Evolutionary conservation across 2,113 vertebrate species (phyloP).

Genomic region (Callaeas wilsoni): DNA sequence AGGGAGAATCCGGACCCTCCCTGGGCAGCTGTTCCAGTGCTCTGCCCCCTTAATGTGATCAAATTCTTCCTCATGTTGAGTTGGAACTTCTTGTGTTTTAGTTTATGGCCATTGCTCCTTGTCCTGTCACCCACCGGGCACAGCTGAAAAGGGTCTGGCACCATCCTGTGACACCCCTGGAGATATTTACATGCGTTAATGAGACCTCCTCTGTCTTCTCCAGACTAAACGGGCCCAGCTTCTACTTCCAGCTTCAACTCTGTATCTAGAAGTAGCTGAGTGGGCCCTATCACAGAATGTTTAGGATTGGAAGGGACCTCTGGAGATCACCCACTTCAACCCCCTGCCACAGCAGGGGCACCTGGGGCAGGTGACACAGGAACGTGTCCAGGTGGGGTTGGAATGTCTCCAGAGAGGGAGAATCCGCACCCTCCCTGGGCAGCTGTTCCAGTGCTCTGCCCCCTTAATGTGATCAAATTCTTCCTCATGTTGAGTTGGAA

Average conservation of each 20-base stretch:
- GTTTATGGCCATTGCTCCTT: not conserved
- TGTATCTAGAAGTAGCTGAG: not conserved
- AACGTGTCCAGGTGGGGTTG: not conserved
- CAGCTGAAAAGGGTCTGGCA: not conserved
- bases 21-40: not conserved
- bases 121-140: not conserved
- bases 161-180: not conserved
- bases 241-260: too few relatives aligned
- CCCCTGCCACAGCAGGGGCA: too few relatives aligned
- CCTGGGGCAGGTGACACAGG: not conserved
- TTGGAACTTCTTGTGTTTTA: not conserved
- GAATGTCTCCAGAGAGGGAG: not conserved
- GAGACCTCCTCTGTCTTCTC: not conserved
- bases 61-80: not conserved
- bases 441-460: not conserved
- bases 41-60: not conserved
- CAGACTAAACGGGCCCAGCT: too few relatives aligned
- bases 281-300: not conserved
- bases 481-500: not conserved
- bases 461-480: not conserved
- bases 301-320: not conserved
- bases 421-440: not conserved
- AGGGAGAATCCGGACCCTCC: not conserved
- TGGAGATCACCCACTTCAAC: not conserved
- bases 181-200: not conserved